Base-by-base conservation (phyloP, 2,797 vertebrate species). In the Rhinella marina region DNA sequence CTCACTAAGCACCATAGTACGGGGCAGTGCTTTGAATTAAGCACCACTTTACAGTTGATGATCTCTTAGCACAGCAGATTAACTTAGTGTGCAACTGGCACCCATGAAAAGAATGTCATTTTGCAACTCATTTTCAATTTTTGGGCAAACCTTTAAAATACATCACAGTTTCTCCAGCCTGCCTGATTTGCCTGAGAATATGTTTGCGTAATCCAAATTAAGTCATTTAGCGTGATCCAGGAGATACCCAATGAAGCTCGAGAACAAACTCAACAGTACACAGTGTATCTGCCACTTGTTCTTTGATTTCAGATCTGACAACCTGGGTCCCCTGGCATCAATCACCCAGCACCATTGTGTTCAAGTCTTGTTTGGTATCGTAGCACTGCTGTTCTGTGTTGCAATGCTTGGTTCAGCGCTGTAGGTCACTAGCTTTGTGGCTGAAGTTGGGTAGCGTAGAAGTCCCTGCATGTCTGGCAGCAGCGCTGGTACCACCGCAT, bases 401-500 rank as follows among this genome's bases (percentile, higher is more conserved):
- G 90, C 84, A 90, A 86, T 75, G 90, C 88, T 89, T 92, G 88
- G 91, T 85, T 91, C 91, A 93, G 52, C 85, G 92, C 86, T 91
- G 91, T 0, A 91, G 0, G 92, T 94, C 85, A 96, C 95, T 93
- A 95, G 94, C 89, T 95, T 82, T 94, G 96, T 90, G 93, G 96
- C 90, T 94, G 95, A 93, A 96, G 95, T 95, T 97, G 97, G 93
- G 93, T 96, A 78, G 96, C 97, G 62, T 99, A 99, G 96, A 98
- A 99, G 96, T 98, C 97, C 93, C 97, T 95, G 95, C 98, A 99
- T 3, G 97, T 99, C 92, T 98, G 96, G 93, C 98, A 99, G 94
- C 98, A 99, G 92, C 97, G 97, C 87, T 98, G 98, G 92, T 99
- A 99, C 97, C 98, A 99, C 90, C 98, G 93, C 97, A 99, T 98